These are phyloP conservation scores for Himantopus leucocephalus DNA, from an alignment of 2,113 vertebrate genomes.

Conservation along the genomic window DNA sequence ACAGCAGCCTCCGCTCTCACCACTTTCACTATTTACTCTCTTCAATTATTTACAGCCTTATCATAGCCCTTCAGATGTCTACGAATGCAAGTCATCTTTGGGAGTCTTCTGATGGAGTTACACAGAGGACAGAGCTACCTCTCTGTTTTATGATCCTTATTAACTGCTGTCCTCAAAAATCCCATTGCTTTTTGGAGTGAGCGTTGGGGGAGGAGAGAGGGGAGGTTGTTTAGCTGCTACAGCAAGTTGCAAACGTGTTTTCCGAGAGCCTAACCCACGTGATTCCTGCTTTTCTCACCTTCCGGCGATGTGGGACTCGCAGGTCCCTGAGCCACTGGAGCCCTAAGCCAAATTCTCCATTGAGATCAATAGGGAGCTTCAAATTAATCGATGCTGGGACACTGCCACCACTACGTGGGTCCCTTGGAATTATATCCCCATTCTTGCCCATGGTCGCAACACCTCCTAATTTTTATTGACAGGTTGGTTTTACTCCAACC, in stretches of 20 bases:
- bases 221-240: not conserved
- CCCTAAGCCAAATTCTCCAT: not conserved
- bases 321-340: not conserved
- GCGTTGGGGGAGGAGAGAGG: not conserved
- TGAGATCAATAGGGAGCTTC: not conserved
- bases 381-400: not conserved
- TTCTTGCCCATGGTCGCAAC: not conserved
- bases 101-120: not conserved
- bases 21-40: not conserved
- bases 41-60: constrained; percentile 10
- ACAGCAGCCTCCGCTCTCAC: not conserved
- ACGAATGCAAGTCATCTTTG: not conserved
- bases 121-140: not conserved
- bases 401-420: rapidly evolving
- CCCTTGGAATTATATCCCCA: not conserved
- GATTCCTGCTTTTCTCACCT: not conserved
- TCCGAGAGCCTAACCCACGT: rapidly evolving
- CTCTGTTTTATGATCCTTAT: not conserved
- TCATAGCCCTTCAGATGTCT: not conserved
- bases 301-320: rapidly evolving
- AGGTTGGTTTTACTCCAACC: not conserved
- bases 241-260: not conserved
- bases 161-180: not conserved
- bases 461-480: not conserved
- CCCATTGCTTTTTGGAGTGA: not conserved